These are phyloP conservation scores for Melangyna quadrimaculata DNA, from an alignment of 2,888 invertebrate species.

Conservation along the genomic window DNA sequence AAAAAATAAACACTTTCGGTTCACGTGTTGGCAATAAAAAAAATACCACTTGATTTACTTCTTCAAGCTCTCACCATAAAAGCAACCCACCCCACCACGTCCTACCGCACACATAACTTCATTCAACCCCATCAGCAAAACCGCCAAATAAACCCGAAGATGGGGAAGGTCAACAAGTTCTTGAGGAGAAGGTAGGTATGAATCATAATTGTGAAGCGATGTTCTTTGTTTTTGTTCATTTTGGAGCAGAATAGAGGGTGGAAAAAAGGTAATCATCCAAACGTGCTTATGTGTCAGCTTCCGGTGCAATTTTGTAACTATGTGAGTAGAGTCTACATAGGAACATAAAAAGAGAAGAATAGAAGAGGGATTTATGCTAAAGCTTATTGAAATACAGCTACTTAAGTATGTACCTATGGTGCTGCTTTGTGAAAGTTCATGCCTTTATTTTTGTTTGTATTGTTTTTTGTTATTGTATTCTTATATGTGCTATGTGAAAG, in stretches of 20 bases:
- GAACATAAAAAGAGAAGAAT: background rate
- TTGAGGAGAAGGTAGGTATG: conserved; percentile 40
- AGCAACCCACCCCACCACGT: background rate
- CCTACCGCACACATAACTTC: background rate
- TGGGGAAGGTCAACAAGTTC: conserved; percentile 71
- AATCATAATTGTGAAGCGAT: background rate
- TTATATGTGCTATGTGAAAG: background rate
- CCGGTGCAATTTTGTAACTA: conserved; percentile 62
- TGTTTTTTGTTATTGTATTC: background rate
- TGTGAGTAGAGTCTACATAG: background rate
- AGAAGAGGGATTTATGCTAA: background rate
- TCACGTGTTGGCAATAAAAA: conserved; percentile 44
- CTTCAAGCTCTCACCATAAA: background rate
- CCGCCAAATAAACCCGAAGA: conserved; percentile 26
- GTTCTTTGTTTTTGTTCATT: conserved; percentile 16
- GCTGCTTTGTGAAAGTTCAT: background rate
- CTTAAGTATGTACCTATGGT: too few species aligned
- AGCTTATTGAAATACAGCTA: background rate
- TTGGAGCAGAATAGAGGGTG: conserved; percentile 14
- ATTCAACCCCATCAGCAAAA: background rate
- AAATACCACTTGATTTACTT: background rate
- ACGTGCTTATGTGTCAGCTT: conserved; percentile 64
- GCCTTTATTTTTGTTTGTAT: background rate
- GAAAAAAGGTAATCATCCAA: conserved; percentile 54
- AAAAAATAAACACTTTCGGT: conserved; percentile 31